phyloP scores from a whole-genome alignment of 2,797 vertebrate species.

The Oophaga sylvatica region DNA sequence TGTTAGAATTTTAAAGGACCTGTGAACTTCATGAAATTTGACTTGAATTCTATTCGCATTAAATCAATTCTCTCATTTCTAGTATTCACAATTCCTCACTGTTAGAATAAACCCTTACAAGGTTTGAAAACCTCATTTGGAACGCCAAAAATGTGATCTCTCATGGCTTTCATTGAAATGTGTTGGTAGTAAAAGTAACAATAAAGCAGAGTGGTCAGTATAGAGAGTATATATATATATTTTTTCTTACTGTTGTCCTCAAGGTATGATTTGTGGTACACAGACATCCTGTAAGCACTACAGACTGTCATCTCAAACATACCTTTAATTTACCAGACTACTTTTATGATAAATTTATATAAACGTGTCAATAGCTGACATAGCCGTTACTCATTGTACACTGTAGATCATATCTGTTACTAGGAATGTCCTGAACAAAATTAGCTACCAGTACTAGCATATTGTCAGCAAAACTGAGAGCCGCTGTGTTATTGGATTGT shows the following conservation, averaged over 20 bases:
- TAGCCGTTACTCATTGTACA: conserved; percentile 24
- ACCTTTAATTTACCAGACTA: conserved; percentile 37
- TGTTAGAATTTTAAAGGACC: too few species aligned
- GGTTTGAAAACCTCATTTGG: neutral
- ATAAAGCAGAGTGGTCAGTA: conserved; percentile 1
- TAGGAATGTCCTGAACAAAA: conserved; percentile 35
- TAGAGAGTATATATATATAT: neutral
- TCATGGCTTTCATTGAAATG: neutral
- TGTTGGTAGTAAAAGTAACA: neutral
- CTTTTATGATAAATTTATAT: conserved; percentile 44
- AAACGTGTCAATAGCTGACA: conserved; percentile 49
- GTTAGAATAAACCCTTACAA: neutral
- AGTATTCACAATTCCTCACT: neutral
- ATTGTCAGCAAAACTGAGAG: conserved; percentile 58
- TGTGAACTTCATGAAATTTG: too few species aligned
- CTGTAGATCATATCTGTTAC: conserved; percentile 44
- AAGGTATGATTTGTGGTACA: neutral
- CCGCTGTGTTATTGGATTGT: conserved; percentile 56
- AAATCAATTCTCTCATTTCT: too few species aligned
- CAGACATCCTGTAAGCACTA: neutral
- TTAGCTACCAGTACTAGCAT: conserved; percentile 37
- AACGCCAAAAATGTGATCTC: neutral
- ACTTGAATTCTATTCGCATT: too few species aligned
- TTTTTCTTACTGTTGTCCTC: neutral
- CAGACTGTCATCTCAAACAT: conserved; percentile 23